Evolutionary conservation across 1,140 invertebrate species (phyloP).

Genomic region (Phocides pigmalion): DNA sequence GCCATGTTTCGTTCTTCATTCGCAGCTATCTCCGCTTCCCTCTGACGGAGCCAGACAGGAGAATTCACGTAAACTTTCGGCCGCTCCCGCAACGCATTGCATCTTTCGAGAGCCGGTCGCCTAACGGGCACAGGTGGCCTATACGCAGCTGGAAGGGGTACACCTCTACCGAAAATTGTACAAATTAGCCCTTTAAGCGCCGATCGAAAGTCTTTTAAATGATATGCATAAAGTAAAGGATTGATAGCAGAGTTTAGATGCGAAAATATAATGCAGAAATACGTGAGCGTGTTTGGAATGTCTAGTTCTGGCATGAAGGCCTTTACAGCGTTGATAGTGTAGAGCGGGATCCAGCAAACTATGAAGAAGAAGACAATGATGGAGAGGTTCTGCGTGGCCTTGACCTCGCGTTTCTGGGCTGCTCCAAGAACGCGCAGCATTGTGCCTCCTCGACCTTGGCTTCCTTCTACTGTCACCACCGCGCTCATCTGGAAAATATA

Average conservation of each 20-base stretch:
- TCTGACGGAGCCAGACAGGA: constrained; percentile 77
- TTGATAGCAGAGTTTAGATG: constrained; percentile 95
- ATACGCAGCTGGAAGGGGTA: constrained; percentile 68
- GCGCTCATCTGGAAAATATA: constrained; percentile 69
- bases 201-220: constrained; percentile 92
- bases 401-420: constrained; percentile 93
- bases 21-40: constrained; percentile 62
- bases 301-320: constrained; percentile 89
- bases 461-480: constrained; percentile 71
- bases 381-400: constrained; percentile 95
- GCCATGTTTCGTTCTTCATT: constrained; percentile 48
- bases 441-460: constrained; percentile 81
- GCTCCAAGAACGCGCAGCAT: constrained; percentile 92
- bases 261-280: constrained; percentile 93
- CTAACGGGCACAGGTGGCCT: constrained; percentile 67
- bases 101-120: constrained; percentile 71
- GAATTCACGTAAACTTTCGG: constrained; percentile 79
- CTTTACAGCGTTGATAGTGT: constrained; percentile 95
- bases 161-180: constrained; percentile 81
- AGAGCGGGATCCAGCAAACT: constrained; percentile 95
- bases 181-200: constrained; percentile 88
- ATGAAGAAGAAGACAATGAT: constrained; percentile 96
- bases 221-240: constrained; percentile 94
- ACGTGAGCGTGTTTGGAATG: constrained; percentile 88
- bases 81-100: constrained; percentile 70